Base-by-base conservation (phyloP, 2,888 invertebrate species). In the Xanthostigma xanthostigma region DNA sequence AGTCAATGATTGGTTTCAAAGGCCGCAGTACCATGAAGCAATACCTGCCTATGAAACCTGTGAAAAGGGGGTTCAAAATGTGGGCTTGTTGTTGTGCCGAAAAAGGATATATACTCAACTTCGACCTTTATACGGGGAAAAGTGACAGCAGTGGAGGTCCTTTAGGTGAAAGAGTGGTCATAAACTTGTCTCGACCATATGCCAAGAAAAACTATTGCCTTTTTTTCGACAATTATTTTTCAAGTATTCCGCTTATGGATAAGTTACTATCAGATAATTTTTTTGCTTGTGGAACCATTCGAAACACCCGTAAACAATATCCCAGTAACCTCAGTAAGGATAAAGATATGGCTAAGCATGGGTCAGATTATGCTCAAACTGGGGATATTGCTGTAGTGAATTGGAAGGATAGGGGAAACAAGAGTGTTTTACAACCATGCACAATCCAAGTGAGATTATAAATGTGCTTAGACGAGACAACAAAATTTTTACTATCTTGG, bases 341-440 rank as follows among this genome's bases (percentile, higher is more conserved):
- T 41, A 41, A 41, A 41, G 42, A 41, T 41, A 34, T 17, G 17
- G 17, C 17, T 17, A 17, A 17, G 4, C 17, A 17, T 17, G 53
- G 59, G 40, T 54, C 38, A 36, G 58, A 60, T 51, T 56, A 44
- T 52, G 52, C 50, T 9, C 49, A 41, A 17, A 51, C 44, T 51
- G 52, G 41, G 33, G 54, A 56, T 41, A 51, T 58, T 43, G 55
- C 55, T 13, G 50, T 62, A 41, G 36, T 39, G 8, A 60, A 60
- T 49, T 57, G 58, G 58, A 59, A 59, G 54, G 58, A 60, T 51
- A 53, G 56, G 37, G 61, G 60, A 14, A 57, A 51, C 11, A 56
- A 59, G 50, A 17, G 50, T 34, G 56, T 57, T 11, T 49, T 45
- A 56, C 54, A 40, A 56, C 53, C 42, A 55, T 55, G 45, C 55